Percentiles rank a stretch among this genome's conserved stretches.
Conservation (phyloP, 2,888 invertebrate genomes). For the Pedicia rivosa region DNA sequence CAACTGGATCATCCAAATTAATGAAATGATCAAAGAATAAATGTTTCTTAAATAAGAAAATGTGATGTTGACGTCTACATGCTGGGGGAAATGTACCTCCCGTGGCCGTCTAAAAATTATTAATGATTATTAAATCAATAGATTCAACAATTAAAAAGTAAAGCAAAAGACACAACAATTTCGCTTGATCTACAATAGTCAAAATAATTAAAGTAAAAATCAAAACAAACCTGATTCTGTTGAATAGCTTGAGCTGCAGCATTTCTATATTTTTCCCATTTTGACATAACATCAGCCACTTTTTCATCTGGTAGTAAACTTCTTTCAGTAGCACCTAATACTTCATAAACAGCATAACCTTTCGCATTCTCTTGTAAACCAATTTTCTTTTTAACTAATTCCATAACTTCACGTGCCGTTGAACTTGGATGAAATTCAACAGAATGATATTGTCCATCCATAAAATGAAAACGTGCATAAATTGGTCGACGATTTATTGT, state of each 20-base stretch:
- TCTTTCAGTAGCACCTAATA: constrained; percentile 72
- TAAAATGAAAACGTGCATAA: constrained; percentile 78
- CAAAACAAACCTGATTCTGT: constrained; percentile 19
- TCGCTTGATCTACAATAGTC: constrained; percentile 30
- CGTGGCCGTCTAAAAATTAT: constrained; percentile 20
- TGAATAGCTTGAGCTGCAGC: constrained; percentile 43
- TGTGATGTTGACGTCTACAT: constrained; percentile 41
- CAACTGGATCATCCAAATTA: constrained; percentile 69
- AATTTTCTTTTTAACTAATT: constrained; percentile 76
- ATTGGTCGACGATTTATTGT: constrained; percentile 82
- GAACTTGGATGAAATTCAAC: constrained; percentile 91
- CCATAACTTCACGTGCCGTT: constrained; percentile 76
- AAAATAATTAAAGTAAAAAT: constrained; percentile 16
- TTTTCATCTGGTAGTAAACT: constrained; percentile 74
- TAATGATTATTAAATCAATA: constrained; percentile 2
- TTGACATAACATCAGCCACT: constrained; percentile 85
- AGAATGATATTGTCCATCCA: constrained; percentile 90
- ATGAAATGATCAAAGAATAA: constrained; percentile 65
- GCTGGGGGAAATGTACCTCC: constrained; percentile 31
- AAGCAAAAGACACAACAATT: constrained; percentile 29
- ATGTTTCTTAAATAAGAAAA: constrained; percentile 68
- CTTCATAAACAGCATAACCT: constrained; percentile 87
- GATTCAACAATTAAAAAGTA: not conserved
- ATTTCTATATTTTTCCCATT: constrained; percentile 80
- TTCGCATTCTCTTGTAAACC: constrained; percentile 37